Conservation (phyloP, 2,113 vertebrate species). For the Crotalus viridis region DNA sequence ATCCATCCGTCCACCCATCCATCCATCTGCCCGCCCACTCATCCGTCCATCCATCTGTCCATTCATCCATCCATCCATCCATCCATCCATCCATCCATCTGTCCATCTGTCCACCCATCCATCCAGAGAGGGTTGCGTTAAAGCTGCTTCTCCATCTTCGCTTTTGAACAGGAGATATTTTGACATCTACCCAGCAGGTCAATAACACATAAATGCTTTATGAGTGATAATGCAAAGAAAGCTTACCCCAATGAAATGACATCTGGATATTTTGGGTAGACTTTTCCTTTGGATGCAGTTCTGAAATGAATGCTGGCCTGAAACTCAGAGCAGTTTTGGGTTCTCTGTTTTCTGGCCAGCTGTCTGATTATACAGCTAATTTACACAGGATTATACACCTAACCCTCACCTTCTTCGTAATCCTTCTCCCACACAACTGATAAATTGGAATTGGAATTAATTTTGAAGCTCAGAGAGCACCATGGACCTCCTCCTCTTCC, state of each 20-base stretch:
- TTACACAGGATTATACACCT: constrained; percentile 33
- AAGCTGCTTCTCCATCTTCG: constrained; percentile 50
- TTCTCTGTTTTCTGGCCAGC: constrained; percentile 52
- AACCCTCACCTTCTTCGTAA: constrained; percentile 38
- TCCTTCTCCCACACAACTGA: constrained; percentile 42
- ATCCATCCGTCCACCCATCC: no score
- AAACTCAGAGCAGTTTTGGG: constrained; percentile 52
- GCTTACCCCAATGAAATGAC: constrained; percentile 71
- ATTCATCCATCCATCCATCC: no score
- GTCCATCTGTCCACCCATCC: not conserved
- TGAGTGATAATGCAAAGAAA: constrained; percentile 73
- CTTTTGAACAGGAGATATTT: constrained; percentile 61
- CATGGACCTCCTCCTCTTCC: no score
- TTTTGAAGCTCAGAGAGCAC: no score
- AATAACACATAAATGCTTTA: constrained; percentile 74
- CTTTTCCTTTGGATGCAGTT: constrained; percentile 54
- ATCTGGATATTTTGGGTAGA: constrained; percentile 51
- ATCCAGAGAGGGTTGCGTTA: constrained; percentile 50
- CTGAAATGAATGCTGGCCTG: constrained; percentile 55
- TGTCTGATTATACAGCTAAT: constrained; percentile 34
- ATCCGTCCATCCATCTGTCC: not conserved
- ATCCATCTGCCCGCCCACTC: not conserved
- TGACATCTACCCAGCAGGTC: constrained; percentile 62
- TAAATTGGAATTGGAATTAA: constrained; percentile 55
- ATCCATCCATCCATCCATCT: no score